phyloP scores from a whole-genome alignment of 2,113 vertebrate genomes.

The Passerina amoena region DNA sequence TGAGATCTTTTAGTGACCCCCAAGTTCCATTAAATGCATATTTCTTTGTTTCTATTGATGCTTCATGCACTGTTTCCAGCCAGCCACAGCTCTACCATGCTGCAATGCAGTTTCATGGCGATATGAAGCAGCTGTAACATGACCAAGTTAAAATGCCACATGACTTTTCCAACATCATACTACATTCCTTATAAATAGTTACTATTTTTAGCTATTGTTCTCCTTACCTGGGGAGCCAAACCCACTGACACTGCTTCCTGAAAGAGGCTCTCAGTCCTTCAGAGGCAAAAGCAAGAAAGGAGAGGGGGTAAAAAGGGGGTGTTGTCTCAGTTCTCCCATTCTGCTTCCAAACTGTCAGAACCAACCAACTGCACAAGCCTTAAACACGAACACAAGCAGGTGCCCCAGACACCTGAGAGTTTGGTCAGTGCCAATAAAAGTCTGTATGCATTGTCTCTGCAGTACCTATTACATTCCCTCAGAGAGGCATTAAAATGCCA shows the following conservation, averaged over 20 bases:
- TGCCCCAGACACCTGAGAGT: constrained; percentile 24
- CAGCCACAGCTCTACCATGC: not conserved
- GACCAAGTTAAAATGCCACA: not conserved
- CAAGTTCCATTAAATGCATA: not conserved
- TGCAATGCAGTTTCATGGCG: not conserved
- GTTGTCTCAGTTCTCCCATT: not conserved
- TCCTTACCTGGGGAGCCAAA: not conserved
- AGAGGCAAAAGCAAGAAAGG: not conserved
- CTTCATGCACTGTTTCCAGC: not conserved
- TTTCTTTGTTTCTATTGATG: not conserved
- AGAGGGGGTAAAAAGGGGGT: fast-evolving
- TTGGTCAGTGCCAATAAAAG: constrained; percentile 55
- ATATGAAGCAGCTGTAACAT: not conserved
- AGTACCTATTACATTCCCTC: constrained; percentile 39
- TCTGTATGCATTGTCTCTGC: constrained; percentile 34
- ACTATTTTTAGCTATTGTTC: not conserved
- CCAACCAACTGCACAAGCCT: not conserved
- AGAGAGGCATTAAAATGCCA: constrained; percentile 67
- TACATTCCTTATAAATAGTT: not conserved
- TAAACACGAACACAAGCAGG: not conserved
- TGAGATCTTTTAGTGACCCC: not conserved
- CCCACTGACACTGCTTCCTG: not conserved
- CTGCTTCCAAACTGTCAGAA: not conserved
- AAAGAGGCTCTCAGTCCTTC: not conserved
- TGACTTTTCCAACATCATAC: not conserved